phyloP scores from a whole-genome alignment of 2,888 invertebrate species.

The Morpho helenor region DNA sequence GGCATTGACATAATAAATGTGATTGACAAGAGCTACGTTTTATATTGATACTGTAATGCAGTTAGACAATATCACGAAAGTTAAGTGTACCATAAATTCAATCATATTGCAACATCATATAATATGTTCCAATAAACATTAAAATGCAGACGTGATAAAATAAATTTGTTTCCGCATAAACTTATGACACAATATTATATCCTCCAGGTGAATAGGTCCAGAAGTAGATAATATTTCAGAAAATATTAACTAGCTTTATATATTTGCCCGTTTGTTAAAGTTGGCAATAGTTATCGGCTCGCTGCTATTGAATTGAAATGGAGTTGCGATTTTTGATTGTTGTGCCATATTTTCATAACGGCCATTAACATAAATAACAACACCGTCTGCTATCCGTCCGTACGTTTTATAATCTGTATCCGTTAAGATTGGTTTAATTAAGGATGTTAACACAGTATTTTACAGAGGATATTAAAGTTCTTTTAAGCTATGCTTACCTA shows the following conservation, averaged over 20 bases:
- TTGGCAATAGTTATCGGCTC: conserved; percentile 22
- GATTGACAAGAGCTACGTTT: too few relatives aligned
- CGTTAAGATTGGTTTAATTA: too few relatives aligned
- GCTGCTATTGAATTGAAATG: conserved; percentile 16
- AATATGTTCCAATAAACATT: conserved; percentile 14
- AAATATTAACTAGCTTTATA: conserved; percentile 21
- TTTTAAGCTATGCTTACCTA: too few relatives aligned
- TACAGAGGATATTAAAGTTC: too few relatives aligned
- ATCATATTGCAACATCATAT: conserved; percentile 2
- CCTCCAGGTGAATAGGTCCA: conserved; percentile 4
- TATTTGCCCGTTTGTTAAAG: conserved; percentile 18
- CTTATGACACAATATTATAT: conserved; percentile 19
- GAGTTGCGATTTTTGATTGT: conserved; percentile 13
- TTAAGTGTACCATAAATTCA: too few relatives aligned
- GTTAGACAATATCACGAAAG: too few relatives aligned
- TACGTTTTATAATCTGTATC: too few relatives aligned
- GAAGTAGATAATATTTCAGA: conserved; percentile 22
- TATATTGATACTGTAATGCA: too few relatives aligned
- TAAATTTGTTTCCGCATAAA: conserved; percentile 17
- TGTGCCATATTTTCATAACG: conserved; percentile 14
- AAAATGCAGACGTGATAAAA: conserved; percentile 16
- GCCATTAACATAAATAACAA: neutral
- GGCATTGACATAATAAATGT: too few relatives aligned
- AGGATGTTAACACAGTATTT: too few relatives aligned
- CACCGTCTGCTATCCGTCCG: too few relatives aligned